Percentiles rank a stretch among this genome's conserved stretches.
These are phyloP conservation scores for Eupithecia tripunctaria DNA, from an alignment of 2,888 invertebrate species.

Conservation along the genomic window DNA sequence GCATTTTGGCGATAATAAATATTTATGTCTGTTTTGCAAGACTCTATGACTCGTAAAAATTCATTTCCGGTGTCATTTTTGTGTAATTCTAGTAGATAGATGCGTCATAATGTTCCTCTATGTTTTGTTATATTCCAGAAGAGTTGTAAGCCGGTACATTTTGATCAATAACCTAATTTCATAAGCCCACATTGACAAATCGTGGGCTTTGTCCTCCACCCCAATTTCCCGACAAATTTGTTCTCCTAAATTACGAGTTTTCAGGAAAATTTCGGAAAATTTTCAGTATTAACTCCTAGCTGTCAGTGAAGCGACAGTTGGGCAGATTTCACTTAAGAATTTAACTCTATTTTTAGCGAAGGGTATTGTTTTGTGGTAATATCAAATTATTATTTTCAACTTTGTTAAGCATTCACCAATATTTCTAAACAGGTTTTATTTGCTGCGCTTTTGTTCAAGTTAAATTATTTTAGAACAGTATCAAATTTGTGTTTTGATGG, in stretches of 20 bases:
- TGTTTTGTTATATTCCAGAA: constrained; percentile 14
- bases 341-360: not conserved
- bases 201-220: constrained; percentile 28
- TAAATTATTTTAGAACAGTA: not conserved
- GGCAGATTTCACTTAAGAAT: constrained; percentile 18
- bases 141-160: constrained; percentile 26
- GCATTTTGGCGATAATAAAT: not conserved
- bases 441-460: not conserved
- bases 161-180: constrained; percentile 47
- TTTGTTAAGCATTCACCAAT: constrained; percentile 14
- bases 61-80: not conserved
- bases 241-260: constrained; percentile 37
- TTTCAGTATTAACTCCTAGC: constrained; percentile 39
- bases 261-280: constrained; percentile 42
- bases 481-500: not conserved
- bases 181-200: constrained; percentile 46
- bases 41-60: not conserved
- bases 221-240: constrained; percentile 29
- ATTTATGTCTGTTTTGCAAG: not conserved
- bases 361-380: not conserved
- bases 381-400: constrained; percentile 9
- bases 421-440: not conserved
- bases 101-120: not conserved
- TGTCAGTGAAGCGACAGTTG: constrained; percentile 29
- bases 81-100: not conserved